Base-by-base conservation (phyloP, 92 coral and sea anemone species). In the Zoanthus sansibaricus region DNA sequence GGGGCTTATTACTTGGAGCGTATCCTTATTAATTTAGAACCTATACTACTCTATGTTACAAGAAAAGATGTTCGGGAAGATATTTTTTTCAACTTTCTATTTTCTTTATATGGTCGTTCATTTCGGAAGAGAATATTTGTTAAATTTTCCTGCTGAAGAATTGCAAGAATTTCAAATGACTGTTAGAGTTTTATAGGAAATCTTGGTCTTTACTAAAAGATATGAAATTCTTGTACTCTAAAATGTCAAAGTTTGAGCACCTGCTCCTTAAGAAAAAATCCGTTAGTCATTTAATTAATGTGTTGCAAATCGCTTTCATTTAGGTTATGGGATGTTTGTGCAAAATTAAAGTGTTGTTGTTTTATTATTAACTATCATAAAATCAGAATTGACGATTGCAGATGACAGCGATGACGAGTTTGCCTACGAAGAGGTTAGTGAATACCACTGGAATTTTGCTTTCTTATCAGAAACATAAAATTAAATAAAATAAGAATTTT, bases 361-460 rank as follows among this genome's bases (percentile, higher is more conserved):
- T 62, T 9, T 30, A 86, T 89, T 86, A 44, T 25, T 25, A 25
- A 25, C 25, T 25, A 89, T 83, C 44, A 15, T 17, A 46, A 66
- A 58, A 83, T 7, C 54, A 95, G 99, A 97, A 88, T 94, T 95
- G 71, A 93, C 97, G 76, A 94, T 97, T 71, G 93, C 95, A 14
- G 98, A 95, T 44, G 98, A 95, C 77, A 92, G 98, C 72, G 99
- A 97, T 75, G 99, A 97, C 42, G 99, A 97, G 88, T 97, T 97
- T 87, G 83, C 94, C 8, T 97, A 97, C 86, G 99, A 97, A 87
- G 99, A 95, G 99, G 99, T 97, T 70, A 58, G 86, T 64, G 15
- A 62, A 17, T 17, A 16, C 9, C 30, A 16, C 2, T 3, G 21
- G 8, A n/a, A 17, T 4, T 15, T 58, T 58, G 6, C 9, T 31